These are phyloP conservation scores for Caenorhabditis brenneri DNA, from an alignment of 1,140 invertebrate genomes.

Conservation along the genomic window DNA sequence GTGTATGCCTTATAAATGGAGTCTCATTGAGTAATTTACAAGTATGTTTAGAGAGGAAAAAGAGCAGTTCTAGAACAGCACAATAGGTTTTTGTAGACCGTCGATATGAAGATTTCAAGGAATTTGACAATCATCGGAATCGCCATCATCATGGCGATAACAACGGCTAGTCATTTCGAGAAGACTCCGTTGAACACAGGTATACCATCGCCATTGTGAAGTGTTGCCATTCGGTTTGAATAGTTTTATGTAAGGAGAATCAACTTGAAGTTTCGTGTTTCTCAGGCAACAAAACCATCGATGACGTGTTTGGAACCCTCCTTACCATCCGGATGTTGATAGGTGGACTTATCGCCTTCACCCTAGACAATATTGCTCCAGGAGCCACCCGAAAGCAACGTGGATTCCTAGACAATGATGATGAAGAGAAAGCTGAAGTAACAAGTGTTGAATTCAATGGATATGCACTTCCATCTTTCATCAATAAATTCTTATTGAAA, in stretches of 20 bases:
- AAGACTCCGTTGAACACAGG: slow-evolving; percentile 52
- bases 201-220: no score
- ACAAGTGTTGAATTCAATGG: not conserved
- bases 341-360: slow-evolving; percentile 40
- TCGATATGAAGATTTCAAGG: slow-evolving; percentile 51
- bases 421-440: not conserved
- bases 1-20: no score
- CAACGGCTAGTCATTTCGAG: slow-evolving; percentile 50
- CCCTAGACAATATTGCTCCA: slow-evolving; percentile 36
- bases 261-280: no score
- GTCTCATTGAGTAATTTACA: no score
- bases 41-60: no score
- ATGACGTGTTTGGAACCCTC: slow-evolving; percentile 41
- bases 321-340: slow-evolving; percentile 44
- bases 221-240: no score
- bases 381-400: not conserved
- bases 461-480: not conserved
- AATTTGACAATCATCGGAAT: slow-evolving; percentile 55
- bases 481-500: not conserved
- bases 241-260: no score
- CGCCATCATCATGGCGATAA: slow-evolving; percentile 38
- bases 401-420: not conserved
- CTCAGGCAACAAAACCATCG: slow-evolving; percentile 29
- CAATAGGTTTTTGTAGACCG: slow-evolving; percentile 30
- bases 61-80: no score